A percentile compares a stretch with the other conserved stretches of the same genome.
phyloP scores from a whole-genome alignment of 2,113 vertebrate genomes.

The Empidonax alnorum region DNA sequence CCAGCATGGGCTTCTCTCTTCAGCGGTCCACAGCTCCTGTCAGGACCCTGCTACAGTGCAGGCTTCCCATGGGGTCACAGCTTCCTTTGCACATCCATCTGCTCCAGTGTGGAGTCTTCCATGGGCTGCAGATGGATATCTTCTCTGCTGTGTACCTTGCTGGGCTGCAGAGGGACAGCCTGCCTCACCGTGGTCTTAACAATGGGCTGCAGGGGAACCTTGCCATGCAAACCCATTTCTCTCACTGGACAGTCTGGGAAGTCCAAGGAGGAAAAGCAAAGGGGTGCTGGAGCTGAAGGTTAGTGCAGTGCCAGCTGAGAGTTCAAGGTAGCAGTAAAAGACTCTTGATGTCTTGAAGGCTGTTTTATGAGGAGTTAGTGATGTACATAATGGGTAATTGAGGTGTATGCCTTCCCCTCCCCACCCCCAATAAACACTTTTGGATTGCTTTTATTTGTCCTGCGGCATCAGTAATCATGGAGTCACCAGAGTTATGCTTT shows the following conservation, averaged over 20 bases:
- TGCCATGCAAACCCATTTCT: neutral
- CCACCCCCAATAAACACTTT: neutral
- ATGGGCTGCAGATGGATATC: neutral
- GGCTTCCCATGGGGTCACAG: rapidly evolving
- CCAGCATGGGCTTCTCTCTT: neutral
- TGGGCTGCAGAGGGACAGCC: neutral
- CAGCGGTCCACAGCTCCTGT: neutral
- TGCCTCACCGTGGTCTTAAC: neutral
- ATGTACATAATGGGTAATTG: neutral
- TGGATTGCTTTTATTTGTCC: neutral
- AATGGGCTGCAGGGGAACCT: neutral
- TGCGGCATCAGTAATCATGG: neutral
- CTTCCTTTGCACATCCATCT: neutral
- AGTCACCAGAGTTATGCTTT: neutral
- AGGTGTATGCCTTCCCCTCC: neutral
- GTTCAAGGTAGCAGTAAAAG: neutral
- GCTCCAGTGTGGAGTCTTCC: neutral
- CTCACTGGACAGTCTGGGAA: neutral
- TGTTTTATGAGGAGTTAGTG: neutral
- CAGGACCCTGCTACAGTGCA: rapidly evolving
- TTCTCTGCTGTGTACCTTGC: neutral
- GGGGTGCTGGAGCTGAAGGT: neutral
- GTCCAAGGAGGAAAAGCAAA: neutral
- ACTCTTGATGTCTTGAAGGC: neutral
- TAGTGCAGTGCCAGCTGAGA: neutral